Evolutionary conservation across 2,888 invertebrate species (phyloP), one percentile per base, ranked within the genome.

Genomic region (Nowickia ferox): DNA sequence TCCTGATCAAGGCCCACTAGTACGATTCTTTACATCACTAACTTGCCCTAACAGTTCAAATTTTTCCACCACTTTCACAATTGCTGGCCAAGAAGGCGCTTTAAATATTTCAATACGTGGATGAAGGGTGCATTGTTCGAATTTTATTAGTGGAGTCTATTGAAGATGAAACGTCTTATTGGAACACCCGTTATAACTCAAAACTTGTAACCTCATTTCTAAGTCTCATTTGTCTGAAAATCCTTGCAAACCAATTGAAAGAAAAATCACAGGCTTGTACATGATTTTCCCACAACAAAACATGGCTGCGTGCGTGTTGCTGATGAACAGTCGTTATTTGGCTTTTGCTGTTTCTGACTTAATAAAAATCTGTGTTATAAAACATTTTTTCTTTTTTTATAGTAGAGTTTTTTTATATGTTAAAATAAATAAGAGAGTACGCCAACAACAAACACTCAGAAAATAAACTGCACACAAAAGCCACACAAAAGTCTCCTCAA

Each of bases 401-500:
- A 57, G 2, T 63, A 65, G 17, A 30, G n/a, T 40, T 42, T 8
- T 78, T 30, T 46, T 30, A 38, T 22, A 59, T 69, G 1, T 11
- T 53, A 63, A 42, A 30, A 53, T 51, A 79, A 63, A 63, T 42
- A 17, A 30, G 17, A 63, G 71, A 79, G 63, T 53, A 53, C 19
- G 53, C 10, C 4, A 81, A 38, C n/a, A 68, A 44, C 68, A 61
- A 53, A 46, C 19, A 46, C 30, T 30, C 6, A 30, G 30, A 30
- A 30, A 30, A 30, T 61, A 75, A 75, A 63, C 38, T 53, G 30
- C 57, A 74, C 13, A 74, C 9, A 57, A 51, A 53, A 71, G 38
- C 63, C 79, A 79, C 66, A 80, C 15, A 68, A n/a, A 74, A 66
- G 65, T 59, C 74, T 59, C 74, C 66, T 57, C 80, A 74, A 68